These are phyloP conservation scores for Coremacera marginata DNA, from an alignment of 2,888 invertebrate genomes.

Conservation along the genomic window DNA sequence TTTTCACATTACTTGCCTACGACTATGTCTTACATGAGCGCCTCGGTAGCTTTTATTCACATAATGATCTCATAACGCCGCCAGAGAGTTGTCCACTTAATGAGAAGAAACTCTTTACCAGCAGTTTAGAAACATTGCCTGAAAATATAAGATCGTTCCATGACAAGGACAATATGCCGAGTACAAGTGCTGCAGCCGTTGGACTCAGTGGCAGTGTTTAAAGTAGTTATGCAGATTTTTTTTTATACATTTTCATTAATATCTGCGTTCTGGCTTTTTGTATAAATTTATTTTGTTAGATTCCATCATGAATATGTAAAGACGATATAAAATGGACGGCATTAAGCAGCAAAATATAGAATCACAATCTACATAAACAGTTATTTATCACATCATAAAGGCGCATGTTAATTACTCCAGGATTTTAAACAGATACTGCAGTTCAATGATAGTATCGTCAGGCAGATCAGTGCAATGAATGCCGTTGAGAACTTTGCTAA, in stretches of 20 bases:
- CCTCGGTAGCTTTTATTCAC: conserved; percentile 42
- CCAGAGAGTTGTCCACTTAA: conserved; percentile 24
- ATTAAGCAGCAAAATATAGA: neutral
- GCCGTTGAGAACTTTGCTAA: conserved; percentile 86
- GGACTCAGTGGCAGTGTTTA: neutral
- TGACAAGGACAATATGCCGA: conserved; percentile 50
- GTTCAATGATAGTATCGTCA: conserved; percentile 87
- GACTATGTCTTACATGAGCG: conserved; percentile 61
- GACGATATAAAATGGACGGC: neutral
- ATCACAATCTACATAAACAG: neutral
- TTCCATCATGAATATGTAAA: neutral
- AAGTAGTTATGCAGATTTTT: neutral
- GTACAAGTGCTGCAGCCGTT: conserved; percentile 48
- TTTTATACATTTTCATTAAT: neutral
- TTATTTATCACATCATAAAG: neutral
- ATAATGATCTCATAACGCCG: conserved; percentile 41
- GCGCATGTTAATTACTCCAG: conserved; percentile 60
- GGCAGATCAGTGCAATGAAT: conserved; percentile 94
- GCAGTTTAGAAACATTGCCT: neutral
- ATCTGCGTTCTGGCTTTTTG: neutral
- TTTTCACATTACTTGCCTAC: conserved; percentile 64
- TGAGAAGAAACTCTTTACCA: conserved; percentile 26
- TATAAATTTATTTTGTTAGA: conserved; percentile 1
- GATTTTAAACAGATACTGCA: conserved; percentile 85
- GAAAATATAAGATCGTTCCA: neutral